A percentile compares a stretch with the other conserved stretches of the same genome.
Evolutionary conservation across 2,888 invertebrate species (phyloP).

Genomic region (Buathra laborator): DNA sequence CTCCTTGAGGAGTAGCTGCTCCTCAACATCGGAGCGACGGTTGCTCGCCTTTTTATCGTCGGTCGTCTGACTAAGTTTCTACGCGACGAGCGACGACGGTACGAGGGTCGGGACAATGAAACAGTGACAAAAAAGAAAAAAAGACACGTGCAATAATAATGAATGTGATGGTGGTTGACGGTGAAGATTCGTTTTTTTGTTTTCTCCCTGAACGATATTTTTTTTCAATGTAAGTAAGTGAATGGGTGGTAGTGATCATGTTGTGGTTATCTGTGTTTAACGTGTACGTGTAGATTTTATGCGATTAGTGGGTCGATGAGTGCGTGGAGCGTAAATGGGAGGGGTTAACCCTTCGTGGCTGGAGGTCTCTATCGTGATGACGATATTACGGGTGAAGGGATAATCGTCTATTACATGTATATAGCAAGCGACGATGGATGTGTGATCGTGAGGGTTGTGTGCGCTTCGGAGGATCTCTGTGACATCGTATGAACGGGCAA

Average conservation of each 20-base stretch:
- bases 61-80: constrained; percentile 83
- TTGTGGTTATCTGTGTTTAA: not conserved
- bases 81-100: constrained; percentile 72
- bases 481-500: constrained; percentile 65
- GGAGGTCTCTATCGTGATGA: constrained; percentile 16
- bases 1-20: constrained; percentile 93
- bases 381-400: constrained; percentile 45
- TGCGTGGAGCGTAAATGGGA: constrained; percentile 26
- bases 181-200: constrained; percentile 45
- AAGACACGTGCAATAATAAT: constrained; percentile 73
- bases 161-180: constrained; percentile 65
- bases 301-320: constrained; percentile 22
- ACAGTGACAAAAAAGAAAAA: constrained; percentile 73
- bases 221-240: not conserved
- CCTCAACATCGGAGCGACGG: constrained; percentile 89
- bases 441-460: constrained; percentile 23
- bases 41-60: constrained; percentile 82
- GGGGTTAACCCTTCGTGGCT: constrained; percentile 4
- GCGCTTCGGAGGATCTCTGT: constrained; percentile 52
- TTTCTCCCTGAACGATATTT: not conserved
- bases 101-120: constrained; percentile 71
- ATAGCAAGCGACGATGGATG: not conserved
- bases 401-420: constrained; percentile 18
- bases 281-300: not conserved
- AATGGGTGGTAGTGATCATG: not conserved